These are phyloP conservation scores for Strigamia crassipes DNA, from an alignment of 2,888 invertebrate genomes.

Conservation along the genomic window DNA sequence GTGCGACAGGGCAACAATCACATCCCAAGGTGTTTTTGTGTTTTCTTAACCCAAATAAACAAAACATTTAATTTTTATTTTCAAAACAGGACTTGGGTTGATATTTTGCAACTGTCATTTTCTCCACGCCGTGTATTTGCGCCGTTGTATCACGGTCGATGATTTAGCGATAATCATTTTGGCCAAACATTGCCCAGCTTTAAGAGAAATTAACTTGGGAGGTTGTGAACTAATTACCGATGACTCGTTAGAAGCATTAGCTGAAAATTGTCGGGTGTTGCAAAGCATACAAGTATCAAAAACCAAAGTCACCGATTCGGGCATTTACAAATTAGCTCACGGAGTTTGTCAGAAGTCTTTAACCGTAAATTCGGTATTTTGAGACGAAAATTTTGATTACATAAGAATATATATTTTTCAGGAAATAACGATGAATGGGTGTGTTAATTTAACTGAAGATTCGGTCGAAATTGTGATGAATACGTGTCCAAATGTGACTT, in stretches of 20 bases:
- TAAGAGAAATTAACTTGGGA: constrained; percentile 44
- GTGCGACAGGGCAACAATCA: not conserved
- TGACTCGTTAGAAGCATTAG: constrained; percentile 43
- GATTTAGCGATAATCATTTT: constrained; percentile 43
- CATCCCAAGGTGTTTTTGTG: constrained; percentile 41
- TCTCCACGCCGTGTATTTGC: constrained; percentile 43
- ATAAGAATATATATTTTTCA: not conserved
- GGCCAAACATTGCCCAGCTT: constrained; percentile 35
- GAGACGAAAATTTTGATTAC: not conserved
- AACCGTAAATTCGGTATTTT: not conserved
- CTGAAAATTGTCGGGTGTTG: not conserved
- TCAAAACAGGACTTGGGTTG: constrained; percentile 39
- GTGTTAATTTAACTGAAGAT: constrained; percentile 43
- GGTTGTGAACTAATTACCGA: constrained; percentile 45
- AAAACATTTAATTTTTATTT: not conserved
- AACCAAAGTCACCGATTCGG: constrained; percentile 45
- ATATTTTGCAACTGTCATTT: constrained; percentile 16
- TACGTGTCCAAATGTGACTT: constrained; percentile 43
- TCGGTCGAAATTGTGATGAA: constrained; percentile 41
- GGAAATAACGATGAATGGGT: constrained; percentile 48
- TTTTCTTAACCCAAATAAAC: not conserved
- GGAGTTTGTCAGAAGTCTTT: constrained; percentile 31
- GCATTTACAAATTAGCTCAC: constrained; percentile 43
- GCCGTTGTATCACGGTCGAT: constrained; percentile 41
- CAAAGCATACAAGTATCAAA: constrained; percentile 43